A percentile compares a stretch with the other conserved stretches of the same genome.
Evolutionary conservation across 2,113 vertebrate genomes (phyloP).

Genomic region (Oryzias melastigma): DNA sequence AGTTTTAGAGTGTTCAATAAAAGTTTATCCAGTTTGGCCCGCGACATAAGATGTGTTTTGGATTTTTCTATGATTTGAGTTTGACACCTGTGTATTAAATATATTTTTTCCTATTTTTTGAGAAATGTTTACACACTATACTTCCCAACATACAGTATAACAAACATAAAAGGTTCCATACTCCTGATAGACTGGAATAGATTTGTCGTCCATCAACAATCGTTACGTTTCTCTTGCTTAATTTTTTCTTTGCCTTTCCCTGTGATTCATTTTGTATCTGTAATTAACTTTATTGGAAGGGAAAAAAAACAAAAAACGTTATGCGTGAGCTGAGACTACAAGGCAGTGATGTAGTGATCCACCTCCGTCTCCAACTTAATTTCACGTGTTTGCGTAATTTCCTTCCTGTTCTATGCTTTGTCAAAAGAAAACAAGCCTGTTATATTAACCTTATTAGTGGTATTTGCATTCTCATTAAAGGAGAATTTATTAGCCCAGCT

Average conservation of each 20-base stretch:
- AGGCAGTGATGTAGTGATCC: conserved; percentile 6
- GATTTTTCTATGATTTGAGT: too few relatives aligned
- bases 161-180: too few relatives aligned
- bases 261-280: conserved; percentile 8
- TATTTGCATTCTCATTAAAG: conserved; percentile 74
- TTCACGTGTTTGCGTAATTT: conserved; percentile 56
- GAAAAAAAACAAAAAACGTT: conserved; percentile 11
- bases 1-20: too few relatives aligned
- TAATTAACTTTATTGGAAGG: conserved; percentile 9
- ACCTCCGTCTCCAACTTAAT: not conserved
- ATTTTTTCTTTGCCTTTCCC: conserved; percentile 18
- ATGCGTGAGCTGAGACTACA: conserved; percentile 12
- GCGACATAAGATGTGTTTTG: too few relatives aligned
- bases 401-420: conserved; percentile 24
- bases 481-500: conserved; percentile 65
- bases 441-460: conserved; percentile 73
- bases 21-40: too few relatives aligned
- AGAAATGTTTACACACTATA: too few relatives aligned
- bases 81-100: too few relatives aligned
- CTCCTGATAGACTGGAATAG: too few relatives aligned
- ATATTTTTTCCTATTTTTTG: too few relatives aligned
- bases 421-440: conserved; percentile 54
- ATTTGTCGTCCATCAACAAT: too few relatives aligned
- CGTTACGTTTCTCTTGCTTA: conserved; percentile 9
- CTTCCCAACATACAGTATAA: too few relatives aligned